A percentile compares a stretch with the other conserved stretches of the same genome.
Conservation (phyloP, 2,113 vertebrate genomes). For the Anas platyrhynchos region DNA sequence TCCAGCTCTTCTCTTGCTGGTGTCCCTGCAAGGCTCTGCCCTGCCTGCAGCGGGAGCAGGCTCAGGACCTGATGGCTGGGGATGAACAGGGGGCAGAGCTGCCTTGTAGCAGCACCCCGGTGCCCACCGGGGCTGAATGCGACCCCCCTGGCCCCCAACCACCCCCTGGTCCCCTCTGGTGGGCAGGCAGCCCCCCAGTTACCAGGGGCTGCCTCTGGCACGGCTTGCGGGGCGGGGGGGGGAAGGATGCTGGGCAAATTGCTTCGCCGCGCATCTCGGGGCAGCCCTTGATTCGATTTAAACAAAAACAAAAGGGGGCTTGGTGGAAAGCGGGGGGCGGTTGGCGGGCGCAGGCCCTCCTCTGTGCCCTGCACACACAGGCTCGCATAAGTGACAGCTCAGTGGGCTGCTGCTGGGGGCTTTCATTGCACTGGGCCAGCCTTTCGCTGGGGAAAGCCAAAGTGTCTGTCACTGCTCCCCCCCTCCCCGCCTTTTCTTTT, state of each 20-base stretch:
- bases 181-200: slow-evolving; percentile 48
- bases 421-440: slow-evolving; percentile 69
- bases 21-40: no score
- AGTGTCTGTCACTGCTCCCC: slow-evolving; percentile 61
- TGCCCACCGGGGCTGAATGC: no score
- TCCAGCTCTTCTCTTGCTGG: background rate
- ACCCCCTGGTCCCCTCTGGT: background rate
- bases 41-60: no score
- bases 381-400: slow-evolving; percentile 67
- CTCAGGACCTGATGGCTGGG: no score
- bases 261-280: slow-evolving; percentile 66
- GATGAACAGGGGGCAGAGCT: no score
- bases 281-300: slow-evolving; percentile 66
- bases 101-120: no score
- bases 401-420: slow-evolving; percentile 37
- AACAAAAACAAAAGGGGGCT: slow-evolving; percentile 72
- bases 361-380: slow-evolving; percentile 43
- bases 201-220: slow-evolving; percentile 68
- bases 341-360: slow-evolving; percentile 54
- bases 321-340: slow-evolving; percentile 61
- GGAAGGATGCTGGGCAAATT: slow-evolving; percentile 66
- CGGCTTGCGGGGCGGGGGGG: background rate
- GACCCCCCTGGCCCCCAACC: background rate
- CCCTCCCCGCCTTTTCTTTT: slow-evolving; percentile 44
- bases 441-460: slow-evolving; percentile 61